Evolutionary conservation across 1,140 invertebrate genomes (phyloP), one percentile per base, ranked within the genome.

Genomic region (Drosophila novamexicana): DNA sequence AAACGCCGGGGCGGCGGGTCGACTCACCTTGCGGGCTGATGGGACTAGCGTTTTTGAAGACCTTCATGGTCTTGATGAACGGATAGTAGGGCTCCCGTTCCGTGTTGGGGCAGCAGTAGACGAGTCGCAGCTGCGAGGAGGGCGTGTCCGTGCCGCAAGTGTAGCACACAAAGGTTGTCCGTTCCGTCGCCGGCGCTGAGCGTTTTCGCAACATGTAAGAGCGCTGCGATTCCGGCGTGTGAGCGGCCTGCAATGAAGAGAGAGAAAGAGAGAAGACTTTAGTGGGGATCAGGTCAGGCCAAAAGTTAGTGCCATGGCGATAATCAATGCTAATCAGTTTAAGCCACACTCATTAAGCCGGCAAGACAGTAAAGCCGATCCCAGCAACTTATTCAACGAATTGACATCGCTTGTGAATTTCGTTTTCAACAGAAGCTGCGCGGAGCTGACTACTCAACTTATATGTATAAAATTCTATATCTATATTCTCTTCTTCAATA

Each of bases 81-180:
- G 97, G 97, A 93, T 97, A 98, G 93, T 96, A 98, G 22, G 97
- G 96, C 91, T 98, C 97, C 62, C 95, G 94, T 85, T 97, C 96
- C 1, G 96, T 94, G 93, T 97, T 97, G 40, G 95, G 94, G 90
- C 96, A 96, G 91, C 97, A 97, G 92, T 97, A 97, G n/a, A 98
- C 93, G 56, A 97, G 93, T 81, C 96, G 93, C 93, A 97, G 93
- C 94, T 95, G 94, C 91, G 95, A 95, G 16, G 95, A 96, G 65
- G 95, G 95, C 91, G 96, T 96, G 91, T 96, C 95, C 70, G 95
- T 93, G 29, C 96, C 96, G 93, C 97, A 98, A 50, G 96, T 97
- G 92, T 97, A 98, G 93, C 97, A 98, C 34, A 97, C 95, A 92
- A 97, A 97, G 63, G 95, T 96, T 10, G 96, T 95, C 2, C 94